Evolutionary conservation across 2,113 vertebrate genomes (phyloP).

Genomic region (Piprites chloris): DNA sequence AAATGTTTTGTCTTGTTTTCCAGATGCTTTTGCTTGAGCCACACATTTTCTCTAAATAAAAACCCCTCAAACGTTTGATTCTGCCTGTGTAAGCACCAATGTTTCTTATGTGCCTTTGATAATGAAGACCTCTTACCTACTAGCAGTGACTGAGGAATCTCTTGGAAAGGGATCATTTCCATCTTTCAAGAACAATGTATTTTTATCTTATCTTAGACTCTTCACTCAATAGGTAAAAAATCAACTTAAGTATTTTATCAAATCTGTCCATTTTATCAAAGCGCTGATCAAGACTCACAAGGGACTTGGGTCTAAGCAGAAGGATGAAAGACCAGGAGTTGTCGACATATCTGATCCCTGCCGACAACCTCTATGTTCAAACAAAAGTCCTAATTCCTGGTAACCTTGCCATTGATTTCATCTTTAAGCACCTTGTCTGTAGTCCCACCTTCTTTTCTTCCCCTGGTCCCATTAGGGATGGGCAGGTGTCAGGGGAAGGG

Average conservation of each 20-base stretch:
- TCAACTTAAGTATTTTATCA: not conserved
- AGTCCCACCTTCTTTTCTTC: slow-evolving; percentile 2
- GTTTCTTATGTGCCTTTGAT: fast-evolving
- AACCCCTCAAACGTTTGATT: not conserved
- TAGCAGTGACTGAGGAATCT: not conserved
- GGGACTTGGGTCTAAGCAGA: not conserved
- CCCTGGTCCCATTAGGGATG: not conserved
- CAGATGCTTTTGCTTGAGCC: not conserved
- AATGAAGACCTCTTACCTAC: not conserved
- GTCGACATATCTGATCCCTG: not conserved
- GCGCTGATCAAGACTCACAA: not conserved
- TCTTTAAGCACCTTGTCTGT: not conserved
- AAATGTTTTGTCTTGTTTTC: not conserved
- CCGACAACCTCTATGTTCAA: not conserved
- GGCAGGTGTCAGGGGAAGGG: not conserved
- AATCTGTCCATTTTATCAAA: not conserved
- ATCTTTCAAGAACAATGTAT: not conserved
- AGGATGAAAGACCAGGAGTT: not conserved
- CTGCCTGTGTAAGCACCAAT: fast-evolving
- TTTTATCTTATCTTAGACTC: slow-evolving; percentile 15
- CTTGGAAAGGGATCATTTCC: not conserved
- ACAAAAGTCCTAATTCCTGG: not conserved
- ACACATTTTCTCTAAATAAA: not conserved
- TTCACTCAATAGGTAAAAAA: not conserved
- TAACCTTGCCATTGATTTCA: slow-evolving; percentile 17